Conservation (phyloP, 1,140 invertebrate genomes). For the Nephila pilipes region DNA sequence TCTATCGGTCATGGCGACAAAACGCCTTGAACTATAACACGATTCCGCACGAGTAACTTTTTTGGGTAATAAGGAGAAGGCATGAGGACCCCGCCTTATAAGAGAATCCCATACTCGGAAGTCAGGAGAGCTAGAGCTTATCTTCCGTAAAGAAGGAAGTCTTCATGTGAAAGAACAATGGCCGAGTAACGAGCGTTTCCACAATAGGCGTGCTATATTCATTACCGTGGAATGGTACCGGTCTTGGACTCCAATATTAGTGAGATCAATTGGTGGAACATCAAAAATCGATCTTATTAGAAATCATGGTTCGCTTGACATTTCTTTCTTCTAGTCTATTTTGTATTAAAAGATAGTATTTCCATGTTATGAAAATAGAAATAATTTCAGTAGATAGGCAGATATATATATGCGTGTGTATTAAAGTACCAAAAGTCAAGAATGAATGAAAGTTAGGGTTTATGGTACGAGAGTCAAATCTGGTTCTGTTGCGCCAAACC, state of each 20-base stretch:
- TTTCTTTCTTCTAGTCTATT: too few species aligned
- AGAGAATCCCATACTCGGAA: not conserved
- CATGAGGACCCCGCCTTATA: not conserved
- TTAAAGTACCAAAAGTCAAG: too few species aligned
- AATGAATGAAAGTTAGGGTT: too few species aligned
- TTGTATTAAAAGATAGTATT: too few species aligned
- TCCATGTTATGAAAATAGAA: too few species aligned
- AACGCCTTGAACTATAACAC: slow-evolving; percentile 1
- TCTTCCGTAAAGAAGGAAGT: not conserved
- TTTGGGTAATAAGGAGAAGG: not conserved
- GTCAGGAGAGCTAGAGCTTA: not conserved
- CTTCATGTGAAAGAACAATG: slow-evolving; percentile 25
- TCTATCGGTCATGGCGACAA: not conserved
- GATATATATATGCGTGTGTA: too few species aligned
- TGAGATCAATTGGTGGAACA: not conserved
- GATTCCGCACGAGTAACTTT: slow-evolving; percentile 36
- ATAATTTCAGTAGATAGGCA: too few species aligned
- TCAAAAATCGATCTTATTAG: not conserved
- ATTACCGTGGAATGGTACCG: not conserved
- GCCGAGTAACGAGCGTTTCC: slow-evolving; percentile 19
- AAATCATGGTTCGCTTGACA: too few species aligned
- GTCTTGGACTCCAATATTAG: not conserved
- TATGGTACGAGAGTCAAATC: too few species aligned
- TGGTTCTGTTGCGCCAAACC: too few species aligned
- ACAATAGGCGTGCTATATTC: not conserved